These are phyloP conservation scores for Syrmaticus mikado DNA, from an alignment of 2,113 vertebrate genomes.

Conservation along the genomic window DNA sequence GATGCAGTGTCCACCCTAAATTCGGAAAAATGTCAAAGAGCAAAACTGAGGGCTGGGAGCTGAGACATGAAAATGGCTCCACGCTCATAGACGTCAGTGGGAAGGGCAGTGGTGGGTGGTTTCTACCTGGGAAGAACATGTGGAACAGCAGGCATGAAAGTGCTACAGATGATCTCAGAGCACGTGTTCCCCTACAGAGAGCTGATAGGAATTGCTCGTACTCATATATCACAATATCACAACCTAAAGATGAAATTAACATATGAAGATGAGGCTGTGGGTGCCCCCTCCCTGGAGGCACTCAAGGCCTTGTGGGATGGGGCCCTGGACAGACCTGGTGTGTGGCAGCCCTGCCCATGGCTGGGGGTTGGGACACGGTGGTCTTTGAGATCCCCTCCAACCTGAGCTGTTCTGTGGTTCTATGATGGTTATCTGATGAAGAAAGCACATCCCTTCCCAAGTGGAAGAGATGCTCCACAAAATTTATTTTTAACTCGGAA, in stretches of 20 bases:
- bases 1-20: neutral
- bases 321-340: no score
- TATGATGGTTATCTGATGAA: neutral
- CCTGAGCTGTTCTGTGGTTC: no score
- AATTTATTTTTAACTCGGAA: neutral
- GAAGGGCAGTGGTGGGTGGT: neutral
- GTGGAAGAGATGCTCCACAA: neutral
- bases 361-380: no score
- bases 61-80: neutral
- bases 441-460: neutral
- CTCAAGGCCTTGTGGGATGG: no score
- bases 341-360: no score
- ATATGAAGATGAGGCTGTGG: neutral
- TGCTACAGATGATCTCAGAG: neutral
- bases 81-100: neutral
- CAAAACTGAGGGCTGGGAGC: neutral
- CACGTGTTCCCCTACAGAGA: neutral
- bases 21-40: neutral
- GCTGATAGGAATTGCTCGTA: neutral
- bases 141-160: neutral
- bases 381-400: no score
- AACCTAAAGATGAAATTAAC: neutral
- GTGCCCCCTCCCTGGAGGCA: no score
- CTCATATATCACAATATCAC: neutral
- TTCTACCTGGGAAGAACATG: neutral